Conservation (phyloP, 2,797 vertebrate species). For the Sandelia bainsii region DNA sequence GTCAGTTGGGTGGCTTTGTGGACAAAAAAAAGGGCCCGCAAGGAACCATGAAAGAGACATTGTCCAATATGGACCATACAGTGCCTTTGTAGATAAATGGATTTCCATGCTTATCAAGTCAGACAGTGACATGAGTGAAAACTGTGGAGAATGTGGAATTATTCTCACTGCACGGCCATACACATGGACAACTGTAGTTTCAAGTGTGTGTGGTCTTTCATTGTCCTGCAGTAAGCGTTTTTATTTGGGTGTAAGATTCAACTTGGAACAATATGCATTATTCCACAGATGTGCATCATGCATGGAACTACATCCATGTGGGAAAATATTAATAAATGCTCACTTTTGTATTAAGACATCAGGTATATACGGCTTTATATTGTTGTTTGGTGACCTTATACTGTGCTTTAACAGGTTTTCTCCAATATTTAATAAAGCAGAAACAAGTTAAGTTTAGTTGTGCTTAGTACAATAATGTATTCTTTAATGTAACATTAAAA, state of each 20-base stretch:
- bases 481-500: no score
- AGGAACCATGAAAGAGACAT: conserved; percentile 80
- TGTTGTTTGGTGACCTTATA: no score
- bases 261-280: conserved; percentile 30
- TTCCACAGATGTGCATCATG: conserved; percentile 11
- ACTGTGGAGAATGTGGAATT: conserved; percentile 83
- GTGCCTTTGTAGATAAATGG: conserved; percentile 84
- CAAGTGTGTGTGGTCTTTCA: conserved; percentile 74
- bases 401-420: no score
- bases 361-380: no score
- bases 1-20: conserved; percentile 80
- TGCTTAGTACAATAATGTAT: no score
- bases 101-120: conserved; percentile 83
- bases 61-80: conserved; percentile 71
- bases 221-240: conserved; percentile 52
- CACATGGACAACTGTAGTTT: conserved; percentile 65
- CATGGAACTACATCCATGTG: conserved; percentile 11
- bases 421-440: no score
- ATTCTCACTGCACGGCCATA: conserved; percentile 61
- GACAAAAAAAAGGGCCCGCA: conserved; percentile 54
- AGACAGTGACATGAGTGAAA: conserved; percentile 81
- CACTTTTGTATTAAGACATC: no score
- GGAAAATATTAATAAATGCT: neutral
- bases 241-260: conserved; percentile 34
- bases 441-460: no score